Percentiles rank a stretch among this genome's conserved stretches.
Conservation (phyloP, 2,797 vertebrate genomes). For the Hybognathus amarus region DNA sequence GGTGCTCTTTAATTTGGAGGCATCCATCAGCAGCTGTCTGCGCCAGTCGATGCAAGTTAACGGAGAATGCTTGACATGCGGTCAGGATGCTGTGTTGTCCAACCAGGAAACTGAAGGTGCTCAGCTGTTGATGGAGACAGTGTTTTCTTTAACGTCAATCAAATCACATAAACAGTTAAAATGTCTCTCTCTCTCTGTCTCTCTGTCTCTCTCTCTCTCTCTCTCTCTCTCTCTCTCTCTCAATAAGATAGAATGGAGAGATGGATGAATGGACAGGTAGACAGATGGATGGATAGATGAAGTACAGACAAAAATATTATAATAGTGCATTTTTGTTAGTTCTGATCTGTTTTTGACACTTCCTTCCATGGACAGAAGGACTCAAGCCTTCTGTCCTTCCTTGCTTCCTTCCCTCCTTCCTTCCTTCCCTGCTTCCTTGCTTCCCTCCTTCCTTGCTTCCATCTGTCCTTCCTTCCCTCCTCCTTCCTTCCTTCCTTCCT, state of each 20-base stretch:
- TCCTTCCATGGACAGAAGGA: no score
- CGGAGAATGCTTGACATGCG: background rate
- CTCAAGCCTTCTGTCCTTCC: no score
- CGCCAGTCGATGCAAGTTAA: slow-evolving; percentile 12
- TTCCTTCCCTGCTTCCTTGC: no score
- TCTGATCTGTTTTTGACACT: background rate
- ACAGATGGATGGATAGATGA: no score
- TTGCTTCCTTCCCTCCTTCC: no score
- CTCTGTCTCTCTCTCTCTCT: background rate
- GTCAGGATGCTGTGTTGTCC: background rate
- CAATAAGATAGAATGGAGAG: no score
- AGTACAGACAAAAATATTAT: background rate
- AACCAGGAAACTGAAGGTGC: slow-evolving; percentile 30
- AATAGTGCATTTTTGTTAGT: background rate
- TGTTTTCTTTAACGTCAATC: slow-evolving; percentile 17
- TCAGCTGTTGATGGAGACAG: background rate
- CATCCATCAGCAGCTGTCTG: slow-evolving; percentile 36
- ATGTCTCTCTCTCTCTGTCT: background rate
- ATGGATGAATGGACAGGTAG: no score
- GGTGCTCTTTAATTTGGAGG: slow-evolving; percentile 31
- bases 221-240: background rate
- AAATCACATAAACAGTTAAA: background rate
- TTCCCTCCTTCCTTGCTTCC: no score
- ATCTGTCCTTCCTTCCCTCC: no score
- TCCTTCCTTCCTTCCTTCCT: no score